Conservation (phyloP, 2,113 vertebrate genomes). For the Cebus imitator region DNA sequence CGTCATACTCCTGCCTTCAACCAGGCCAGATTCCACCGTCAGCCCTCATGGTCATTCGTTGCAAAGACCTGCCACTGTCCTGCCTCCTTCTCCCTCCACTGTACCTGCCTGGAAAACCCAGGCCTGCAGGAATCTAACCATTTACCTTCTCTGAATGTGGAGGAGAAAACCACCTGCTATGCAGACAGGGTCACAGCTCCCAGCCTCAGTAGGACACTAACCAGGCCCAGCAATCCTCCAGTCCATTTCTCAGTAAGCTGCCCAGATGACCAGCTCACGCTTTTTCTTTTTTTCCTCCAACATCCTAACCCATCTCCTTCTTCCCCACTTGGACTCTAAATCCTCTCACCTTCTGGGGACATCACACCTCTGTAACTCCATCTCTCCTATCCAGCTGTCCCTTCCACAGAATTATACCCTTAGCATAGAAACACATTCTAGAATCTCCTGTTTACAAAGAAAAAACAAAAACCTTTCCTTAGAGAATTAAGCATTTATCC, state of each 20-base stretch:
- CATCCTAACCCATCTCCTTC: too few relatives aligned
- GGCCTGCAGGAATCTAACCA: background rate
- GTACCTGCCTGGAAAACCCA: background rate
- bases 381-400: background rate
- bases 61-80: background rate
- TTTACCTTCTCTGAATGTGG: background rate
- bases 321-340: background rate
- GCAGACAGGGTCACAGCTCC: background rate
- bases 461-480: background rate
- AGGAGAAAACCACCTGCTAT: background rate
- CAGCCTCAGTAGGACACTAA: background rate
- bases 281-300: background rate
- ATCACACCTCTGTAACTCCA: background rate
- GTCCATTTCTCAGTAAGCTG: background rate
- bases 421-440: background rate
- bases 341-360: background rate
- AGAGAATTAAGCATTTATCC: constrained; percentile 21
- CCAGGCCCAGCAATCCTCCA: background rate
- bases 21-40: background rate
- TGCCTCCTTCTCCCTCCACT: background rate
- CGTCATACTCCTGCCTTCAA: background rate
- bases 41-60: background rate
- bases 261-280: background rate
- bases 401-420: background rate
- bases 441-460: background rate